Base-by-base conservation (phyloP, 2,888 invertebrate genomes). In the Apomyelois bistriatella region DNA sequence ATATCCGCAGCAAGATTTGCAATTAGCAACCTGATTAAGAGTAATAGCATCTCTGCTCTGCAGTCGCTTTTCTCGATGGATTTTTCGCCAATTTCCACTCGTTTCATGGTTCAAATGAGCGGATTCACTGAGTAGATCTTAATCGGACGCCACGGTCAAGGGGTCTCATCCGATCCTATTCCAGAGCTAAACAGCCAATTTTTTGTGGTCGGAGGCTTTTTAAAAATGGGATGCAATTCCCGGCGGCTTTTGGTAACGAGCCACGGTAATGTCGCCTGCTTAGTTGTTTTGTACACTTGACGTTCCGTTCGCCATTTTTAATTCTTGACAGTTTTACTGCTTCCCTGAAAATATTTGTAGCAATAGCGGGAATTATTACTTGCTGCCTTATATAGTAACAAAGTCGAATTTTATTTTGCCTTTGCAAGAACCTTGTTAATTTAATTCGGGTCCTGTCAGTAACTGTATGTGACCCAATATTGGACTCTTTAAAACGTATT, bases 71-170 rank as follows among this genome's bases (percentile, higher is more conserved):
- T 61, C 62, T 61, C 62, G 62, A 61, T 62, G 63, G 59, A 66
- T 66, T 74, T 76, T 79, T 76, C 68, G 67, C 66, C 62, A 64
- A 64, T 69, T 70, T 66, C 64, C 59, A 70, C 74, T 79, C 76
- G 80, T 83, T 83, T 73, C 75, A 74, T 76, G 76, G 72, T 80
- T 74, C 72, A 79, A 85, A 82, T 76, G 79, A 78, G 76, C 77
- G 80, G 73, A 80, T 78, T 77, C 75, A 75, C 63, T 65, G 68
- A 68, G 72, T 69, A 75, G 86, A 85, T 85, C 76, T 70, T 82
- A 82, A 87, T 87, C 86, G 74, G 67, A 58, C 60, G 64, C 73
- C 71, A 73, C 79, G 77, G 77, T 76, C 77, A 79, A 78, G 78
- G 74, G 81, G 72, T 65, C 73, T 79, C 80, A 74, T 79, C 76